These are phyloP conservation scores for Neuroscelio doddi DNA, from an alignment of 2,888 invertebrate genomes.

Conservation along the genomic window DNA sequence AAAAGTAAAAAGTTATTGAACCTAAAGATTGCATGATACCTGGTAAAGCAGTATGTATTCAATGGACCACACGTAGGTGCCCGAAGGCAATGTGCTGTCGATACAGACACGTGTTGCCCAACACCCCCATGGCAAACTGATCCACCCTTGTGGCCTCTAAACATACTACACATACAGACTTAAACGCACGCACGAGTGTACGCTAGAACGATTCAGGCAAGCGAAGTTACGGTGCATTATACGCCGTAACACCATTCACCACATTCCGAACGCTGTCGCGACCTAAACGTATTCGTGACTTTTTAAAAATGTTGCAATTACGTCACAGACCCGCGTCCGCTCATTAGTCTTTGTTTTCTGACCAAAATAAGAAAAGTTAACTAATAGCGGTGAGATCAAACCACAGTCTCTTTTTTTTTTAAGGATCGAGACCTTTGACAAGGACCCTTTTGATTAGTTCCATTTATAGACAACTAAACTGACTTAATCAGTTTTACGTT, in stretches of 20 bases:
- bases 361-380: slow-evolving; percentile 43
- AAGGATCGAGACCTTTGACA: slow-evolving; percentile 32
- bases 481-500: slow-evolving; percentile 29
- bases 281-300: slow-evolving; percentile 66
- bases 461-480: slow-evolving; percentile 37
- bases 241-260: slow-evolving; percentile 58
- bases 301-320: slow-evolving; percentile 68
- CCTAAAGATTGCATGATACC: slow-evolving; percentile 38
- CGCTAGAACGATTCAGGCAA: slow-evolving; percentile 45
- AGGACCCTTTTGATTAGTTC: slow-evolving; percentile 34
- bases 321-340: slow-evolving; percentile 59
- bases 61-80: slow-evolving; percentile 63
- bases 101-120: slow-evolving; percentile 64
- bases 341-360: slow-evolving; percentile 60
- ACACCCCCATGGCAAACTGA: slow-evolving; percentile 51
- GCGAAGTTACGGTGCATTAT: slow-evolving; percentile 61
- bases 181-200: slow-evolving; percentile 53
- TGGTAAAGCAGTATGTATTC: slow-evolving; percentile 45
- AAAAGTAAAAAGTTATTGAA: slow-evolving; percentile 38
- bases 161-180: slow-evolving; percentile 61
- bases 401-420: slow-evolving; percentile 16
- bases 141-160: slow-evolving; percentile 54
- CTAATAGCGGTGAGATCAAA: slow-evolving; percentile 45
- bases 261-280: slow-evolving; percentile 47
- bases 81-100: slow-evolving; percentile 62